Base-by-base conservation (phyloP, 1,140 invertebrate genomes). In the Cryptotermes secundus region DNA sequence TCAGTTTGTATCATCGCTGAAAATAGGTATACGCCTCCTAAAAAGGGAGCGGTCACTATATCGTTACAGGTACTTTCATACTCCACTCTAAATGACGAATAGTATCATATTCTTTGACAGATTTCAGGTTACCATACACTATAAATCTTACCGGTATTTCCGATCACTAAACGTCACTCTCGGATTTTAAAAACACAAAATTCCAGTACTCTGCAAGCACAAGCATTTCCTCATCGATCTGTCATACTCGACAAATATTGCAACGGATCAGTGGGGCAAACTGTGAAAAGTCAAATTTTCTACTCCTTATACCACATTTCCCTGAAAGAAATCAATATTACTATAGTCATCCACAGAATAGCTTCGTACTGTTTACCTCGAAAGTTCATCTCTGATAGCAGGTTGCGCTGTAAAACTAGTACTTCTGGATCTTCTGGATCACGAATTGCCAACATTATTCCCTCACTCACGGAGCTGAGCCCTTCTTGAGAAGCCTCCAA, bases 11-110 rank as follows among this genome's bases (percentile, higher is more conserved):
- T 38, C 34, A 36, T 36, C 34, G 16, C 80, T 80, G 80, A 35
- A 80, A 80, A 80, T 38, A 36, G 26, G 80, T 36, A 80, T 80
- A 80, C 80, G 80, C 80, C 80, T 80, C 36, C 80, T 35, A 35
- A 24, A 31, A 38, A 36, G 80, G 80, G 80, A 80, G 80, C 16
- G 34, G 80, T 35, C 14, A 80, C 24, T 36, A 80, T 10, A 72
- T 19, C 45, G 22, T 49, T 49, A 14, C 16, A 49, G 22, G 0
- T 22, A 49, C 45, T 49, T 49, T 1, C 16, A 49, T 14, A 49
- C 12, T 19, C 16, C 14, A 19, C 45, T 19, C 1, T 19, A 49
- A 12, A 49, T 3, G 14, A 49, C 9, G 9, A 42, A 42, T 14
- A 49, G 14, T 49, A 19, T 3, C 45, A 19, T 19, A 49, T 19